Conservation (phyloP, 2,888 invertebrate genomes). For the Drosophila yooni region DNA sequence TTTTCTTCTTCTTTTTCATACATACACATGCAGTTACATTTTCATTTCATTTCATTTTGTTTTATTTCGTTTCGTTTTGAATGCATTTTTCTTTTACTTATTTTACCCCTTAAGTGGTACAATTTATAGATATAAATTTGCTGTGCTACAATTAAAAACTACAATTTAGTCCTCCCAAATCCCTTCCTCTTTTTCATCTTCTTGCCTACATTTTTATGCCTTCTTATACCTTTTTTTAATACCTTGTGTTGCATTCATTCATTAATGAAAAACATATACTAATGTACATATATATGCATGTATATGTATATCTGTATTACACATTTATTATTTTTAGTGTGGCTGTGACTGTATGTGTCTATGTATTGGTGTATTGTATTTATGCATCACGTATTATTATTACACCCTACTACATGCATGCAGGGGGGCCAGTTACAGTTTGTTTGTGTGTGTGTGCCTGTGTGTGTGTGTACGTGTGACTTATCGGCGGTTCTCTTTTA, state of each 20-base stretch:
- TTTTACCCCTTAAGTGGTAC: conserved; percentile 58
- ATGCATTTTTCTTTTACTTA: conserved; percentile 42
- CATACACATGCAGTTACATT: conserved; percentile 37
- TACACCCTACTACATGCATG: not conserved
- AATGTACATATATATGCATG: conserved; percentile 9
- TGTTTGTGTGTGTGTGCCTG: no score
- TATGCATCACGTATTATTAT: conserved; percentile 1
- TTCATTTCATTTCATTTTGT: conserved; percentile 9
- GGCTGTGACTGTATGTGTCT: conserved; percentile 4
- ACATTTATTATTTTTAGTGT: conserved; percentile 16
- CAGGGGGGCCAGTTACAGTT: not conserved
- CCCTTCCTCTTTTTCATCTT: not conserved
- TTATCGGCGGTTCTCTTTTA: not conserved
- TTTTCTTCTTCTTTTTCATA: conserved; percentile 19
- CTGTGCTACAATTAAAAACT: conserved; percentile 70
- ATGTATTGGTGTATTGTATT: not conserved
- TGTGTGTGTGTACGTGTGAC: not conserved
- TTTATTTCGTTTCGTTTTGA: conserved; percentile 28
- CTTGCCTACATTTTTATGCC: conserved; percentile 16
- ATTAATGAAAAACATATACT: conserved; percentile 1
- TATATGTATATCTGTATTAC: conserved; percentile 8
- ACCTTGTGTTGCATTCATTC: not conserved
- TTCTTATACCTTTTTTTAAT: conserved; percentile 10
- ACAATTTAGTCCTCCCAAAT: conserved; percentile 43
- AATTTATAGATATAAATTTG: conserved; percentile 63